phyloP scores from a whole-genome alignment of 2,113 vertebrate species.

The Ciconia maguari region DNA sequence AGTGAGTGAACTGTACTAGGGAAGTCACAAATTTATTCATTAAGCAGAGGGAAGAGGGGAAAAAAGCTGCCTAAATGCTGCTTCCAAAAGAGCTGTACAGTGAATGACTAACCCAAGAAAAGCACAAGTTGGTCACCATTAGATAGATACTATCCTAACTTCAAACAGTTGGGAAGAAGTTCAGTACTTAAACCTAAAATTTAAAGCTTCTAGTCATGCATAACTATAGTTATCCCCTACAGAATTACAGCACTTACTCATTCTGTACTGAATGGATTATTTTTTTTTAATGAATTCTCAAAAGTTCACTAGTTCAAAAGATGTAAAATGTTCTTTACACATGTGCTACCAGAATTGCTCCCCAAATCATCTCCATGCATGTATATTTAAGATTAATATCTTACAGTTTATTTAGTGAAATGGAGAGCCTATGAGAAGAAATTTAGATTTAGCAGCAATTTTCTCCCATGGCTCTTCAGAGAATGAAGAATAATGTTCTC shows the following conservation, averaged over 20 bases:
- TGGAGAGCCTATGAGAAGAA: neutral
- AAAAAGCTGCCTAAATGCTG: neutral
- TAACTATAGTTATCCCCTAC: neutral
- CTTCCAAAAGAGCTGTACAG: neutral
- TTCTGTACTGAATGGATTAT: neutral
- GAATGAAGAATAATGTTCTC: neutral
- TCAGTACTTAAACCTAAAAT: neutral
- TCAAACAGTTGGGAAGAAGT: neutral
- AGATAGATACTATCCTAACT: neutral
- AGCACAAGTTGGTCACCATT: neutral
- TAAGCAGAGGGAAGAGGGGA: neutral
- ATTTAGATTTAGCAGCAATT: neutral
- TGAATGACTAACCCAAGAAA: neutral
- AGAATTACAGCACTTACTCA: neutral
- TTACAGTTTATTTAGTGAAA: neutral
- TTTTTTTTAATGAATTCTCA: neutral
- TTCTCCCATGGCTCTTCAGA: neutral
- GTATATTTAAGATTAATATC: neutral
- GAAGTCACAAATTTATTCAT: neutral
- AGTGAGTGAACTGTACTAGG: neutral
- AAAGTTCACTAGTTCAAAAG: neutral
- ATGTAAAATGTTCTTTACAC: neutral
- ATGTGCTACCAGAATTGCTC: neutral
- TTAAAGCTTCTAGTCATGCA: neutral
- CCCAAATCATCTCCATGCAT: neutral